phyloP scores from a whole-genome alignment of 2,113 vertebrate species.

The Pygoscelis adeliae region DNA sequence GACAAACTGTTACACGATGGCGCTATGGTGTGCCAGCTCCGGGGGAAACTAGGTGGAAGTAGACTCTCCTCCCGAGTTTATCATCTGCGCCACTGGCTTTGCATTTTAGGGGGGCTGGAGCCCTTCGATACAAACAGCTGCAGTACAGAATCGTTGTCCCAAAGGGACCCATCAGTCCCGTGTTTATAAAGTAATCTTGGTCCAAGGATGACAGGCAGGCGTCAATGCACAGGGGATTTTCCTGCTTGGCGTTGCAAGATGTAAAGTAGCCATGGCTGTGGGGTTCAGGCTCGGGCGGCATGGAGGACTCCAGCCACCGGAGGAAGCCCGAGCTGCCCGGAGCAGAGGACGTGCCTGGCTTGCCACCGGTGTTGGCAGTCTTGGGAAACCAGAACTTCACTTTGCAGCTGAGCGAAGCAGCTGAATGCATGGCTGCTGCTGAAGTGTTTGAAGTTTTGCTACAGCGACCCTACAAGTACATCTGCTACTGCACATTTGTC shows the following conservation, averaged over 20 bases:
- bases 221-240: not conserved
- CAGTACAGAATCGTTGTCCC: not conserved
- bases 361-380: rapidly evolving
- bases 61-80: not conserved
- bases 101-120: not conserved
- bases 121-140: not conserved
- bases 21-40: not conserved
- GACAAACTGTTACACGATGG: constrained; percentile 17
- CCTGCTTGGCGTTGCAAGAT: not conserved
- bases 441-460: not conserved
- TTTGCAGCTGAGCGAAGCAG: not conserved
- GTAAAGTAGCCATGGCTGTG: rapidly evolving
- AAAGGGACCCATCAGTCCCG: rapidly evolving
- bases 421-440: not conserved
- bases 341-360: rapidly evolving
- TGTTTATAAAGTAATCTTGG: not conserved
- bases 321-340: not conserved
- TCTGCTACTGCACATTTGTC: rapidly evolving
- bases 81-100: not conserved
- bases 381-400: rapidly evolving
- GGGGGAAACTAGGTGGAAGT: not conserved
- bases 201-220: not conserved
- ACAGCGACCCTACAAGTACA: not conserved
- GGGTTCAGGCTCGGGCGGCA: rapidly evolving
- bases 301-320: rapidly evolving